Evolutionary conservation across 2,113 vertebrate genomes (phyloP).

Genomic region (Leptosomus discolor): DNA sequence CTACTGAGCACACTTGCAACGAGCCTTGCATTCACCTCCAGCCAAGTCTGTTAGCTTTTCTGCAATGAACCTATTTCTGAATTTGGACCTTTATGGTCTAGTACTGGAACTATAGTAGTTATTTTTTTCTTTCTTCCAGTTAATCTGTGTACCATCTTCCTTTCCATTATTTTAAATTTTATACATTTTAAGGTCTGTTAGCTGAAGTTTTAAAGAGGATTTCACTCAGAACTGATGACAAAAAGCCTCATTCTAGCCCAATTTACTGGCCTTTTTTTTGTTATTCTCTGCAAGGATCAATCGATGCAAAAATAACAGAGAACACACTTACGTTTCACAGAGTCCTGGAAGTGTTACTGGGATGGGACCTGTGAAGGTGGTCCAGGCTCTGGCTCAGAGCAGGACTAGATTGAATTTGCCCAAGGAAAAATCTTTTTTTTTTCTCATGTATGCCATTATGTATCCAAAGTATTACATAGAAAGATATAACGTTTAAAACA

Average conservation of each 20-base stretch:
- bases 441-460: background rate
- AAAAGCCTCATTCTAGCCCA: background rate
- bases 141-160: background rate
- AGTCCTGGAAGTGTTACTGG: background rate
- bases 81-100: background rate
- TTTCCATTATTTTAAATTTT: background rate
- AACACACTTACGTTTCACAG: background rate
- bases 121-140: background rate
- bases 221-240: background rate
- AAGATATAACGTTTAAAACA: background rate
- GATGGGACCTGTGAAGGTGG: background rate
- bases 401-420: background rate
- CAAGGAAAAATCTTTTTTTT: background rate
- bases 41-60: background rate
- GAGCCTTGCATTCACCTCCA: background rate
- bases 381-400: background rate
- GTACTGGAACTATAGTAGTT: background rate
- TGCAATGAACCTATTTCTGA: background rate
- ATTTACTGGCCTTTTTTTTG: background rate
- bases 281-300: background rate
- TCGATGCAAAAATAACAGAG: background rate
- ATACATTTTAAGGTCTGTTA: background rate
- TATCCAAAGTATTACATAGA: background rate
- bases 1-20: background rate
- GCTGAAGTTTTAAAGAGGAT: background rate